Conservation (phyloP, 2,113 vertebrate genomes). For the Malurus melanocephalus region DNA sequence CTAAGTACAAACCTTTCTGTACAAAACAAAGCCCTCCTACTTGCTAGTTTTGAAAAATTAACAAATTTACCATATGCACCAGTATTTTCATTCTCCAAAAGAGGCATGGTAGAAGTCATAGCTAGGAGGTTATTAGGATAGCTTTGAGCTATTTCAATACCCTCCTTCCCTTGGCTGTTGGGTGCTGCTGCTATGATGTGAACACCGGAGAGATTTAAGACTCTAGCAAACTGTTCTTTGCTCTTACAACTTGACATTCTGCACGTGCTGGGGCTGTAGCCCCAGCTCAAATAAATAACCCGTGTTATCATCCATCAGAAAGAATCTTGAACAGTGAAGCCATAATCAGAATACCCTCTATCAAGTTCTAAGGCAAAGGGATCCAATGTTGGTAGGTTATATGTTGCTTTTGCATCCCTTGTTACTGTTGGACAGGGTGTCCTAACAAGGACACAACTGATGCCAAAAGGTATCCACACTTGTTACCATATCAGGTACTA, state of each 20-base stretch:
- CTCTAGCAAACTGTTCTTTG: not conserved
- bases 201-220: not conserved
- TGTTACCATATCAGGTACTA: not conserved
- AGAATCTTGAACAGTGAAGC: accelerated
- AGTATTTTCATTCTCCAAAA: not conserved
- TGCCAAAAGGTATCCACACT: not conserved
- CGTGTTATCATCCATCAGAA: not conserved
- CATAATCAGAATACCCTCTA: not conserved
- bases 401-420: not conserved
- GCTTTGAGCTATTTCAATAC: not conserved
- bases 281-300: not conserved
- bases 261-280: not conserved
- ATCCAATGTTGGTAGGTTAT: not conserved
- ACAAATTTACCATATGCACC: not conserved
- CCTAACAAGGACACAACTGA: accelerated
- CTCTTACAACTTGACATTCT: not conserved
- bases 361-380: not conserved
- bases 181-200: not conserved
- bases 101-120: not conserved
- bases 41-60: not conserved
- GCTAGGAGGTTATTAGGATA: not conserved
- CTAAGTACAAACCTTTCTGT: not conserved
- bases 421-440: not conserved
- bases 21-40: not conserved
- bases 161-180: not conserved